These are phyloP conservation scores for Paramormyrops kingsleyae DNA, from an alignment of 2,113 vertebrate genomes.

Conservation along the genomic window DNA sequence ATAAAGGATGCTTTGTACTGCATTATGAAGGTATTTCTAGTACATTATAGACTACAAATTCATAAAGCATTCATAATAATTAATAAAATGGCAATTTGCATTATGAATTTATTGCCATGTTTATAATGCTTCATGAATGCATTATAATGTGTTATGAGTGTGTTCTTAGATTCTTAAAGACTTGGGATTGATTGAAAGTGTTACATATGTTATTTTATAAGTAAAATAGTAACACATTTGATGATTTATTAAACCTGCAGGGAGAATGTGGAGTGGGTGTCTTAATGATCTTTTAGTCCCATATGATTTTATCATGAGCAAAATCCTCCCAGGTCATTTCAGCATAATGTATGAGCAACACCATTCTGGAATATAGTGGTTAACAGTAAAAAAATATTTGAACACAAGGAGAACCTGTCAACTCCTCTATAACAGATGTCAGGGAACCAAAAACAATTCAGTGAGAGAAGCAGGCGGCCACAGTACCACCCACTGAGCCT, in stretches of 20 bases:
- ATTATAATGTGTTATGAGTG: neutral
- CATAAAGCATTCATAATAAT: neutral
- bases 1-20: neutral
- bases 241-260: neutral
- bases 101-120: neutral
- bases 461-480: neutral
- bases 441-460: neutral
- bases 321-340: neutral
- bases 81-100: neutral
- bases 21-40: neutral
- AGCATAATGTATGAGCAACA: neutral
- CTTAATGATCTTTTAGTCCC: neutral
- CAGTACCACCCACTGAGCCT: neutral
- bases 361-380: neutral
- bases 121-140: neutral
- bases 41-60: neutral
- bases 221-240: neutral
- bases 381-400: too few species aligned
- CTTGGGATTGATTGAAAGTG: neutral
- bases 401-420: neutral
- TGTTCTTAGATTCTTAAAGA: neutral
- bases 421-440: neutral
- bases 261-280: neutral
- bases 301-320: neutral
- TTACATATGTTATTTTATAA: neutral